Percentiles rank a stretch among this genome's conserved stretches.
Evolutionary conservation across 2,888 invertebrate species (phyloP).

Genomic region (Empis livida): DNA sequence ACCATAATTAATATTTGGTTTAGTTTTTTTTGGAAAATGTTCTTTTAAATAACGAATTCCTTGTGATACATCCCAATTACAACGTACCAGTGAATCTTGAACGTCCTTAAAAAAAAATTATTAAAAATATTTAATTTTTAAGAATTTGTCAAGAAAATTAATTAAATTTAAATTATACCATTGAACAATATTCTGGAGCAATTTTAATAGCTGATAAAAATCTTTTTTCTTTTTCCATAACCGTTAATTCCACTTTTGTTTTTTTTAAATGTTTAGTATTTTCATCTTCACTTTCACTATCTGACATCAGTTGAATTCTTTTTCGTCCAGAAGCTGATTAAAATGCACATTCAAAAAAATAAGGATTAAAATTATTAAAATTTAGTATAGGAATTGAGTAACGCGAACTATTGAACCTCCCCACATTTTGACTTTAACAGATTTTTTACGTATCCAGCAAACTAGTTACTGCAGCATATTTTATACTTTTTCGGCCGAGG

Average conservation of each 20-base stretch:
- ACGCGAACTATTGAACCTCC: too few relatives aligned
- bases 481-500: too few relatives aligned
- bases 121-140: neutral
- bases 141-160: neutral
- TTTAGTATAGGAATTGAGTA: too few relatives aligned
- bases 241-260: conserved; percentile 23
- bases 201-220: conserved; percentile 31
- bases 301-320: conserved; percentile 29
- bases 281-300: conserved; percentile 32
- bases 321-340: conserved; percentile 32
- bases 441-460: too few relatives aligned
- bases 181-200: conserved; percentile 30
- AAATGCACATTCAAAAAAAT: too few relatives aligned
- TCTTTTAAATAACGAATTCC: conserved; percentile 28
- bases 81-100: conserved; percentile 34
- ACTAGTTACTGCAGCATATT: too few relatives aligned
- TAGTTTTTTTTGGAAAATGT: conserved; percentile 15
- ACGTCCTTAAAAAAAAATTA: conserved; percentile 22
- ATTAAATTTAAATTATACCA: conserved; percentile 26
- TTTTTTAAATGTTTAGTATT: conserved; percentile 17
- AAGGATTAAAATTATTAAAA: too few relatives aligned
- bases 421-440: too few relatives aligned
- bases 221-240: conserved; percentile 31
- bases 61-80: conserved; percentile 33
- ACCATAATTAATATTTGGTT: conserved; percentile 17